Evolutionary conservation across 2,888 invertebrate genomes (phyloP).

Genomic region (Polyommatus iphigenia): DNA sequence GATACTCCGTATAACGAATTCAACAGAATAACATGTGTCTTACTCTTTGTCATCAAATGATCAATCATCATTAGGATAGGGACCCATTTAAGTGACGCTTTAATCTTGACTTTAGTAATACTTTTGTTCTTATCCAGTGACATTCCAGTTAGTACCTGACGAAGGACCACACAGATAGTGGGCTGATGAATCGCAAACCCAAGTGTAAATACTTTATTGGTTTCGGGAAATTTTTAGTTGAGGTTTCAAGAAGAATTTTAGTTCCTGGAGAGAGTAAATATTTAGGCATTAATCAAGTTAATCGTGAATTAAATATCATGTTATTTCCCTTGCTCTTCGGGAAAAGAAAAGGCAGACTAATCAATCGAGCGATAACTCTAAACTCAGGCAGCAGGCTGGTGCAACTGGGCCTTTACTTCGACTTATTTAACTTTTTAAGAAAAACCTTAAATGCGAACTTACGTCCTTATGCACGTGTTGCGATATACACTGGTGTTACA

Average conservation of each 20-base stretch:
- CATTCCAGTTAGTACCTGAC: conserved; percentile 13
- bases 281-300: too few relatives aligned
- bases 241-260: background rate
- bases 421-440: too few relatives aligned
- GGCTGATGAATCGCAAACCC: background rate
- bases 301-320: too few relatives aligned
- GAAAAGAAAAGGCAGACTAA: background rate
- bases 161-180: conserved; percentile 4
- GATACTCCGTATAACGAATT: background rate
- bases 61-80: background rate
- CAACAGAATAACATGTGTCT: background rate
- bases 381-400: too few relatives aligned
- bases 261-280: too few relatives aligned
- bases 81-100: background rate
- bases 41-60: background rate
- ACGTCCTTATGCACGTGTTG: too few relatives aligned
- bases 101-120: background rate
- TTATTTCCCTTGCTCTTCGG: background rate
- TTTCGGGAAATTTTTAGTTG: background rate
- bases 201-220: background rate
- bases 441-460: too few relatives aligned
- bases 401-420: background rate
- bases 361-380: too few relatives aligned
- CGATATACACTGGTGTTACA: too few relatives aligned
- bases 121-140: conserved; percentile 1